Evolutionary conservation across 1,140 invertebrate genomes (phyloP), one percentile per base, ranked within the genome.

Genomic region (Pantala flavescens): DNA sequence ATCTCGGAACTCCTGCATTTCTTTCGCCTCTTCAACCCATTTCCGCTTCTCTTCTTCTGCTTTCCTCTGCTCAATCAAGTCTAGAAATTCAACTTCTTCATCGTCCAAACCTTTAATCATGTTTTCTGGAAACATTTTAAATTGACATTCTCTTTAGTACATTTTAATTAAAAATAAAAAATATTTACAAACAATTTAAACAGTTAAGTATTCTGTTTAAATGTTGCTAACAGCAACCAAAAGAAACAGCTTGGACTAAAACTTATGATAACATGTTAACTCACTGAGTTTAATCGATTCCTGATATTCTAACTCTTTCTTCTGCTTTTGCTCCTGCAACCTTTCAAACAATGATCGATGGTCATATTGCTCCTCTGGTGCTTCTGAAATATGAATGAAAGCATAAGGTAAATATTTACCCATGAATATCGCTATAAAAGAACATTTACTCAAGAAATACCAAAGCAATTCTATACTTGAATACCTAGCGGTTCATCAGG

Each of bases 81-180:
- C 93, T 11, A 98, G 83, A 83, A 98, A 98, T 77, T 95, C 90
- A 0, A 96, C 90, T 86, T 98, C 96, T 83, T 98, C 96, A 81
- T 96, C 94, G 83, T 98, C 95, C 2, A 98, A 83, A 11, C 94
- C 95, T 83, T 94, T 92, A 75, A 98, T 96, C 86, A 97, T 91
- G 84, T 98, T 96, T 84, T 97, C 95, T 95, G 79, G 21, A 86
- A 84, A 77, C 70, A 76, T 77, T 77, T 74, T 75, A 76, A 71
- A 76, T 43, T 24, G 71, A 70, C 70, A 43, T 42, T 70, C 2
- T 71, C 72, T 24, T 36, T 73, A 49, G 71, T 49, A 73, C 71
- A 74, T 21, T 24, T 75, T 49, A 70, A 78, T 28, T 73, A 71
- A 71, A 71, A 75, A 63, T 70, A 23, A 24, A 74, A 36, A 24